Evolutionary conservation across 1,140 invertebrate species (phyloP), one percentile per base, ranked within the genome.

Genomic region (Apis laboriosa): DNA sequence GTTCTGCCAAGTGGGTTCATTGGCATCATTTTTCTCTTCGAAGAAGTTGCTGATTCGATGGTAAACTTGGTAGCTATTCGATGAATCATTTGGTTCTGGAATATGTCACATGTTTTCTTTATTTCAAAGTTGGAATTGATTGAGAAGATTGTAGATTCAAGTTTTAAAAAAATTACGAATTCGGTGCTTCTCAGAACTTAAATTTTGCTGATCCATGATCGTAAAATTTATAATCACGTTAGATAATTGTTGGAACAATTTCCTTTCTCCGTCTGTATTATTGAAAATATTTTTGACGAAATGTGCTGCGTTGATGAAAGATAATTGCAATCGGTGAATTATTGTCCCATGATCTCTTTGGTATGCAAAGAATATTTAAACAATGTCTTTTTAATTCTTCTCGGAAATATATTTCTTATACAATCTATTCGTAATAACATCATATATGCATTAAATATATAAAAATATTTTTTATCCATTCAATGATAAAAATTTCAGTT

Each of bases 321-420:
- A 70, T 78, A 51, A 68, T 68, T 68, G 64, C 28, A 49, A 8
- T 9, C 63, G 17, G 55, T 51, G 66, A 77, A 28, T 43, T 34
- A 53, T 19, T 17, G 3, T 19, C 5, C 5, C 66, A n/a, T 28
- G 67, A 78, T 78, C 11, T 12, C 15, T 13, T 1, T 0, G 55
- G 56, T 63, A 78, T 78, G 77, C 43, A 43, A 21, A n/a, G 21
- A 61, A 61, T 78, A 55, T 78, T 78, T 78, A 58, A 78, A 68
- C 56, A 61, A 70, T 70, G 13, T 56, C n/a, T 56, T 19, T 12
- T 21, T 67, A 55, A 68, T 77, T 78, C 5, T 78, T 70, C 77
- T 34, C 11, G 43, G 66, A 61, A 70, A 34, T n/a, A 70, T 21
- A 13, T 19, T 58, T 9, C 19, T 58, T 24, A 2, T 15, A 3